Evolutionary conservation across 2,113 vertebrate species (phyloP).

Genomic region (Struthio camelus): DNA sequence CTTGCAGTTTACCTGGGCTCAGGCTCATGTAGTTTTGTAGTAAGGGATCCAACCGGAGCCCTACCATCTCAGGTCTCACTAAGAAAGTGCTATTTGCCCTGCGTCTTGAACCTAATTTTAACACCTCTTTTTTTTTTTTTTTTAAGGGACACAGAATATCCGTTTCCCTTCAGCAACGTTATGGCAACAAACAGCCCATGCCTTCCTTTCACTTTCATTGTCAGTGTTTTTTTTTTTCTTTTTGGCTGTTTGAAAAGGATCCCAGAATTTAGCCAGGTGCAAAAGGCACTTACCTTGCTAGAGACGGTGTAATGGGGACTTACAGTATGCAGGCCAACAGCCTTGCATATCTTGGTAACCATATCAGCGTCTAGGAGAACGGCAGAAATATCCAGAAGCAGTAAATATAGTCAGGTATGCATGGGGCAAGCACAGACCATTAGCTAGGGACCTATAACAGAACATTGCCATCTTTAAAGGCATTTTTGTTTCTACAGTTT

Average conservation of each 20-base stretch:
- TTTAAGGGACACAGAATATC: not conserved
- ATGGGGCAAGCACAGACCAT: constrained; percentile 18
- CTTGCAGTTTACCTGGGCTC: not conserved
- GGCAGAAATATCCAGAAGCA: constrained; percentile 36
- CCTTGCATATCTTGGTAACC: not conserved
- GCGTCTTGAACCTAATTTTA: constrained; percentile 35
- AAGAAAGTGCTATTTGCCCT: not conserved
- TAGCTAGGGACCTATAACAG: constrained; percentile 34
- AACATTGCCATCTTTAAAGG: constrained; percentile 48
- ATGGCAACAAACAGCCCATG: not conserved
- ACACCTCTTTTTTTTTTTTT: not conserved
- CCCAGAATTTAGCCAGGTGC: not conserved
- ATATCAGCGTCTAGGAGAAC: not conserved
- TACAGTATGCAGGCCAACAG: not conserved
- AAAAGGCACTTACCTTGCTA: not conserved
- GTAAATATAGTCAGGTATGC: constrained; percentile 10
- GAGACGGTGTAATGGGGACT: not conserved
- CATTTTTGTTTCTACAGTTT: constrained; percentile 59
- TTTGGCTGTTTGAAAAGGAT: not conserved
- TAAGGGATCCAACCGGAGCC: not conserved
- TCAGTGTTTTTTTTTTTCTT: not conserved
- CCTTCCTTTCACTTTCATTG: not conserved
- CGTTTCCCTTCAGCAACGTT: constrained; percentile 46
- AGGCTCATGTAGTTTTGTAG: not conserved
- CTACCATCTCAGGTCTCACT: not conserved